phyloP scores from a whole-genome alignment of 2,888 invertebrate species.

The Melanophora roralis region DNA sequence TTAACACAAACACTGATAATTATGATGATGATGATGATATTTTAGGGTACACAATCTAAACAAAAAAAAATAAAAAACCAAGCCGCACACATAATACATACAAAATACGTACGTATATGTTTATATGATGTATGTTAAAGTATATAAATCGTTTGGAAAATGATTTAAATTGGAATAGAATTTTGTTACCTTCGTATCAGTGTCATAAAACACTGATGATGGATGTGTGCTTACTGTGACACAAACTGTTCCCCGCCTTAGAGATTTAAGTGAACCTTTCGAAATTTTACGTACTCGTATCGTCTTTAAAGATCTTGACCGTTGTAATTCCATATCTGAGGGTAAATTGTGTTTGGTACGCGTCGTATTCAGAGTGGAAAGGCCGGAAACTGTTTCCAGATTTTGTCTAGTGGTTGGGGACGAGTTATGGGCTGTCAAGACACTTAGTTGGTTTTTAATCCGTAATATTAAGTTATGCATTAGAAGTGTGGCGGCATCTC shows the following conservation, averaged over 20 bases:
- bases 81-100: no score
- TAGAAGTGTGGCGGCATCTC: background rate
- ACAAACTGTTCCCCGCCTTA: constrained; percentile 69
- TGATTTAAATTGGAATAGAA: constrained; percentile 12
- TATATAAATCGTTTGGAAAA: background rate
- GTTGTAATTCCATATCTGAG: constrained; percentile 69
- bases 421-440: constrained; percentile 53
- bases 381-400: constrained; percentile 9
- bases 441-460: constrained; percentile 64
- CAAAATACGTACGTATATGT: background rate
- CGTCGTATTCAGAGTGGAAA: constrained; percentile 3
- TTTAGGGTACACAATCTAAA: background rate
- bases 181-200: constrained; percentile 66
- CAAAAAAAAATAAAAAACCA: no score
- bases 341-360: constrained; percentile 40
- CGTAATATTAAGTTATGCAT: constrained; percentile 64
- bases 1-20: background rate
- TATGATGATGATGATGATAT: background rate
- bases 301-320: constrained; percentile 70
- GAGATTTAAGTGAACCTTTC: constrained; percentile 68
- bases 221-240: constrained; percentile 69
- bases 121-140: background rate
- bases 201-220: constrained; percentile 68
- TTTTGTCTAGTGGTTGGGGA: constrained; percentile 25
- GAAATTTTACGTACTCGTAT: constrained; percentile 70